A percentile compares a stretch with the other conserved stretches of the same genome.
These are phyloP conservation scores for Cephonodes hylas DNA, from an alignment of 2,888 invertebrate genomes.

Conservation along the genomic window DNA sequence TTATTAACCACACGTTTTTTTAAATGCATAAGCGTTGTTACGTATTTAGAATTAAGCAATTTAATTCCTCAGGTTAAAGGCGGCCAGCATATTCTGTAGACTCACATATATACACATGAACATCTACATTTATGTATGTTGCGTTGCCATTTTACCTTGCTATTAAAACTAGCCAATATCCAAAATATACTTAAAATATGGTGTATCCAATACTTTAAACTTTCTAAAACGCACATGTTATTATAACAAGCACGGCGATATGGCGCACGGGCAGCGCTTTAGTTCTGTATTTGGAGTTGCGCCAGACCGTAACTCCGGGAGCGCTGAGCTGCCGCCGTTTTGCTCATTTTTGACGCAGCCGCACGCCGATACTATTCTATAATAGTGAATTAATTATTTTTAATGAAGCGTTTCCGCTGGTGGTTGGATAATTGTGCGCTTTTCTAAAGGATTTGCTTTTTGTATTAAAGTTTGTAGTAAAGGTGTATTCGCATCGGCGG, in stretches of 20 bases:
- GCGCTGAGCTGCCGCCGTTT: slow-evolving; percentile 20
- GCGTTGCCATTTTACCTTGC: too few relatives aligned
- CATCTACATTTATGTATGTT: too few relatives aligned
- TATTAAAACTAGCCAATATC: background rate
- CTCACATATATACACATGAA: too few relatives aligned
- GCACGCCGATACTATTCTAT: slow-evolving; percentile 1
- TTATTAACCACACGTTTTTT: too few relatives aligned
- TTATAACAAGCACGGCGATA: background rate
- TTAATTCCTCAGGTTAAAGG: too few relatives aligned
- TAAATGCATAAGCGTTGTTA: too few relatives aligned
- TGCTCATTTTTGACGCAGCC: slow-evolving; percentile 22
- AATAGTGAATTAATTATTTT: slow-evolving; percentile 14
- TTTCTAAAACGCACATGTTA: background rate
- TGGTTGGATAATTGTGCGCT: background rate
- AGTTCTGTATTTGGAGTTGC: slow-evolving; percentile 29
- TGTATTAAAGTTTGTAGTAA: background rate
- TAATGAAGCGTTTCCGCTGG: slow-evolving; percentile 1
- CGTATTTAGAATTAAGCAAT: too few relatives aligned
- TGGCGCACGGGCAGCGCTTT: background rate
- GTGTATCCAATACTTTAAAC: background rate
- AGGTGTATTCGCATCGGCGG: background rate
- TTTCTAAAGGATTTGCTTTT: background rate
- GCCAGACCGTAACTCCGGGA: slow-evolving; percentile 36
- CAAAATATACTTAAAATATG: background rate
- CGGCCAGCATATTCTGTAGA: too few relatives aligned